Evolutionary conservation across 1,140 invertebrate species (phyloP).

Genomic region (Lutraria rhynchaena): DNA sequence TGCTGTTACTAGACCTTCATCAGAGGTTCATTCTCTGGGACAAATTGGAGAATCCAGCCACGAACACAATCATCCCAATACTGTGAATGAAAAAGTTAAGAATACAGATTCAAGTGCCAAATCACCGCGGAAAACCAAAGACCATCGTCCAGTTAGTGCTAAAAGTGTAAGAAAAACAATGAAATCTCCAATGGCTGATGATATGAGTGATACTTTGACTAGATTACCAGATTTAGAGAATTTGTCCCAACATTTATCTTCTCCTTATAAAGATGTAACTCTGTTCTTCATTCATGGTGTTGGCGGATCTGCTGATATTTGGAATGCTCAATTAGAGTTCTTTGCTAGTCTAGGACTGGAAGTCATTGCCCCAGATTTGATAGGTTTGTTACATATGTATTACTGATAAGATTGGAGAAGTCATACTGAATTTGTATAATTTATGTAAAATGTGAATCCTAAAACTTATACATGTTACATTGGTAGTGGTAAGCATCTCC

Average conservation of each 20-base stretch:
- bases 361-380: constrained; percentile 87
- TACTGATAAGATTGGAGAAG: not conserved
- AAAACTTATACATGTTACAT: too few species aligned
- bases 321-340: constrained; percentile 86
- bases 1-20: constrained; percentile 24
- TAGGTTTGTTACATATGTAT: constrained; percentile 79
- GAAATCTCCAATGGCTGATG: constrained; percentile 11
- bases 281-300: constrained; percentile 89
- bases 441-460: too few species aligned
- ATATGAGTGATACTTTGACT: constrained; percentile 23
- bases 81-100: not conserved
- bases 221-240: constrained; percentile 17
- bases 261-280: constrained; percentile 61
- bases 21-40: not conserved
- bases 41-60: constrained; percentile 6
- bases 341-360: constrained; percentile 87
- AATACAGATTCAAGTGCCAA: not conserved
- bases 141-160: constrained; percentile 50
- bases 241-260: constrained; percentile 14
- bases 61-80: too few species aligned
- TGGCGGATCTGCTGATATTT: constrained; percentile 88
- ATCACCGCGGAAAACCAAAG: constrained; percentile 53
- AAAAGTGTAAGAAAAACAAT: constrained; percentile 28
- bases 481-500: too few species aligned
- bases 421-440: not conserved